Conservation (phyloP, 2,797 vertebrate species). For the Coranthus polyacanthus region DNA sequence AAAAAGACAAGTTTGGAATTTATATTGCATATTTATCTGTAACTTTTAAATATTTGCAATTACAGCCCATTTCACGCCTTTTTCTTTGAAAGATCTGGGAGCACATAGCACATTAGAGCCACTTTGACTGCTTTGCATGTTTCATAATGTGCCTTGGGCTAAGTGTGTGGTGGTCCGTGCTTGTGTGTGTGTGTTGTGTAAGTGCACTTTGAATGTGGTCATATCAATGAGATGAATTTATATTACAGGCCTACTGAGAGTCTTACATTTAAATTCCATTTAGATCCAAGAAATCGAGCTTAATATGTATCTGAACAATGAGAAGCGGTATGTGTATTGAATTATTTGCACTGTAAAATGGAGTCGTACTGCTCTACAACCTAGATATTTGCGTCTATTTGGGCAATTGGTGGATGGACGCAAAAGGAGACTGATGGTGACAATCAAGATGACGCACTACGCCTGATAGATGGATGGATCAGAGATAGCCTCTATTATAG, state of each 20-base stretch:
- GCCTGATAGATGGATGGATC: slow-evolving; percentile 65
- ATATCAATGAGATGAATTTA: slow-evolving; percentile 43
- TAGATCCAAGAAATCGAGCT: slow-evolving; percentile 22
- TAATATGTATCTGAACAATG: slow-evolving; percentile 41
- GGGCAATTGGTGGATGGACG: slow-evolving; percentile 47
- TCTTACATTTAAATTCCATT: slow-evolving; percentile 61
- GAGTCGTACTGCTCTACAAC: slow-evolving; percentile 44
- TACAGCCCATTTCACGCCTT: no score
- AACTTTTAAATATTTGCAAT: no score
- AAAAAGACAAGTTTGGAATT: no score
- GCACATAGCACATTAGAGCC: slow-evolving; percentile 31
- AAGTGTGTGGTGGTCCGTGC: slow-evolving; percentile 19
- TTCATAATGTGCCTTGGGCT: slow-evolving; percentile 44
- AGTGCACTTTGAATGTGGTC: slow-evolving; percentile 45
- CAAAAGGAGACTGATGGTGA: slow-evolving; percentile 59
- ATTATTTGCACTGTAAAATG: slow-evolving; percentile 66
- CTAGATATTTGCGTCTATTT: slow-evolving; percentile 48
- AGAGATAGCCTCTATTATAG: slow-evolving; percentile 50
- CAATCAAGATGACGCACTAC: slow-evolving; percentile 77
- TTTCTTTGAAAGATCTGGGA: slow-evolving; percentile 6
- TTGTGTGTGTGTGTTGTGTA: slow-evolving; percentile 56
- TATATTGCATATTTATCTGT: no score
- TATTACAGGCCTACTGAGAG: slow-evolving; percentile 52
- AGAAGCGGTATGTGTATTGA: slow-evolving; percentile 18
- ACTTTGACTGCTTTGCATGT: slow-evolving; percentile 43